A percentile compares a stretch with the other conserved stretches of the same genome.
phyloP scores from a whole-genome alignment of 2,113 vertebrate genomes.

The Peucedramus taeniatus region DNA sequence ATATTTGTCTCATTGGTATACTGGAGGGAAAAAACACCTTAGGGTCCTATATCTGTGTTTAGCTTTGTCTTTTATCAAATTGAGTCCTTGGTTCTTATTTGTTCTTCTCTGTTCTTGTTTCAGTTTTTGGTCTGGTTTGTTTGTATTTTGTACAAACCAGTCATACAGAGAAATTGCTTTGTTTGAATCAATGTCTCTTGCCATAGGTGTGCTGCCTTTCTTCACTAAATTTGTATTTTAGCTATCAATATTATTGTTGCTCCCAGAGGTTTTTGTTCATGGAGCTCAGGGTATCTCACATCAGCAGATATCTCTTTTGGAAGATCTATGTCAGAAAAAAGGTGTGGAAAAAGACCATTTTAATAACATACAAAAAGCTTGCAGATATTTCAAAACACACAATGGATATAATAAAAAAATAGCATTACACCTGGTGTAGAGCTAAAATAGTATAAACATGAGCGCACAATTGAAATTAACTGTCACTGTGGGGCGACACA shows the following conservation, averaged over 20 bases:
- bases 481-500: too few species aligned
- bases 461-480: neutral
- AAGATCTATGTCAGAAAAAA: neutral
- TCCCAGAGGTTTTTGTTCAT: neutral
- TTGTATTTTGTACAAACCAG: neutral
- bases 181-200: neutral
- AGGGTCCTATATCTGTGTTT: neutral
- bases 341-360: neutral
- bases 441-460: neutral
- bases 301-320: neutral
- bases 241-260: neutral
- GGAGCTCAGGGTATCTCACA: neutral
- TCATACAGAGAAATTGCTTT: neutral
- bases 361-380: neutral
- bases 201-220: neutral
- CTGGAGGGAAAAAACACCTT: neutral
- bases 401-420: neutral
- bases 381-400: neutral
- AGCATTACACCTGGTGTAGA: neutral
- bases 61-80: neutral
- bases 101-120: neutral
- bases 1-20: accelerated
- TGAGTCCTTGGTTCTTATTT: neutral
- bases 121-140: neutral
- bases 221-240: neutral